These are phyloP conservation scores for Yoshiicerus persimilis DNA, from an alignment of 1,140 invertebrate species.

Conservation along the genomic window DNA sequence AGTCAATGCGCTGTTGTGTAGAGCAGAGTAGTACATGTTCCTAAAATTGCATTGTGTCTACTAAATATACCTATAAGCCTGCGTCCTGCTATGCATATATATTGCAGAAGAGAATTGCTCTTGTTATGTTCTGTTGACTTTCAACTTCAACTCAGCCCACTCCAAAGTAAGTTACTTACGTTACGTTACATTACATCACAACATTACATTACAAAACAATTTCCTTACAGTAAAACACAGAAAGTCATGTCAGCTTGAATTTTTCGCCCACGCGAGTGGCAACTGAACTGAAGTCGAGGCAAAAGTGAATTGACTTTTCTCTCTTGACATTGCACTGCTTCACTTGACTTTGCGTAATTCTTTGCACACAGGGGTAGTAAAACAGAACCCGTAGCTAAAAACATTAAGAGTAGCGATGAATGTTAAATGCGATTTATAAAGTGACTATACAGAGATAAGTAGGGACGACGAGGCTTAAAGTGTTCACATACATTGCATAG, in stretches of 20 bases:
- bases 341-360: background rate
- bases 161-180: background rate
- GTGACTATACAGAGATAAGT: background rate
- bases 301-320: slow-evolving; percentile 14
- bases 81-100: background rate
- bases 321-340: background rate
- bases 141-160: background rate
- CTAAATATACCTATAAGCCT: background rate
- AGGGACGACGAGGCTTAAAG: background rate
- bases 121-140: background rate
- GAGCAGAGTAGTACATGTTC: background rate
- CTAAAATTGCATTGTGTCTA: background rate
- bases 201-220: background rate
- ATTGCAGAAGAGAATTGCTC: background rate
- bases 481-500: background rate
- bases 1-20: background rate
- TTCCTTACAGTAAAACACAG: background rate
- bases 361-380: background rate
- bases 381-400: background rate
- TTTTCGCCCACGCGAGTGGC: background rate
- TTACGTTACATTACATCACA: background rate
- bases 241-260: background rate
- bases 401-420: slow-evolving; percentile 10
- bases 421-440: slow-evolving; percentile 12
- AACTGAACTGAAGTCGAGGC: background rate